phyloP scores from a whole-genome alignment of 1,140 invertebrate species.

The Drosophila tristis region DNA sequence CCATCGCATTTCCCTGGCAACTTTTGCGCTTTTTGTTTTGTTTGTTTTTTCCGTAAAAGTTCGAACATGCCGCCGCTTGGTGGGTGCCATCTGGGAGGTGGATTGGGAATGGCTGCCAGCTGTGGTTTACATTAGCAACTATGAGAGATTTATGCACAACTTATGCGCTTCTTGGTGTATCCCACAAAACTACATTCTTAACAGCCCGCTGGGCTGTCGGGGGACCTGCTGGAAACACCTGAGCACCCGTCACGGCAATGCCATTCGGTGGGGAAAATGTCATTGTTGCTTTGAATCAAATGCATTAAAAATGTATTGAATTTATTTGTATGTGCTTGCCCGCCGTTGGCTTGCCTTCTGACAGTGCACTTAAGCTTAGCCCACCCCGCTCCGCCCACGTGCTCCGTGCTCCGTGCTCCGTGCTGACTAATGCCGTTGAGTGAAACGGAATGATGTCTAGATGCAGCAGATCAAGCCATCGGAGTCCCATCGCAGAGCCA shows the following conservation, averaged over 20 bases:
- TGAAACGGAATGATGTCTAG: too few species aligned
- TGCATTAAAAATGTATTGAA: constrained; percentile 79
- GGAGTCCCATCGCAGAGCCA: not conserved
- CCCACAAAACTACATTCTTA: constrained; percentile 1
- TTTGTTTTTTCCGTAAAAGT: constrained; percentile 43
- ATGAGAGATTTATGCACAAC: constrained; percentile 71
- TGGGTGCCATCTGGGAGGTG: constrained; percentile 22
- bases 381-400: not conserved
- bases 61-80: constrained; percentile 36
- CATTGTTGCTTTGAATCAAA: constrained; percentile 69
- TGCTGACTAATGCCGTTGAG: constrained; percentile 26
- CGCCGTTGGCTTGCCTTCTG: constrained; percentile 19
- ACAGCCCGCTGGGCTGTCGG: constrained; percentile 33
- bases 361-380: constrained; percentile 74
- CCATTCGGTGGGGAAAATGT: constrained; percentile 14
- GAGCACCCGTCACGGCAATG: constrained; percentile 7
- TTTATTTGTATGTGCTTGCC: constrained; percentile 63
- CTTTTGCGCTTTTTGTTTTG: constrained; percentile 21
- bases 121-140: constrained; percentile 64
- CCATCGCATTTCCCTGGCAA: constrained; percentile 55
- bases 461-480: not conserved
- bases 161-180: constrained; percentile 59
- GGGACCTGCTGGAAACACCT: constrained; percentile 23
- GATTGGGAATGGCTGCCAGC: constrained; percentile 21
- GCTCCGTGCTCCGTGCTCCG: too few species aligned